A percentile compares a stretch with the other conserved stretches of the same genome.
Conservation (phyloP, 2,888 invertebrate species). For the Sericinus montela region DNA sequence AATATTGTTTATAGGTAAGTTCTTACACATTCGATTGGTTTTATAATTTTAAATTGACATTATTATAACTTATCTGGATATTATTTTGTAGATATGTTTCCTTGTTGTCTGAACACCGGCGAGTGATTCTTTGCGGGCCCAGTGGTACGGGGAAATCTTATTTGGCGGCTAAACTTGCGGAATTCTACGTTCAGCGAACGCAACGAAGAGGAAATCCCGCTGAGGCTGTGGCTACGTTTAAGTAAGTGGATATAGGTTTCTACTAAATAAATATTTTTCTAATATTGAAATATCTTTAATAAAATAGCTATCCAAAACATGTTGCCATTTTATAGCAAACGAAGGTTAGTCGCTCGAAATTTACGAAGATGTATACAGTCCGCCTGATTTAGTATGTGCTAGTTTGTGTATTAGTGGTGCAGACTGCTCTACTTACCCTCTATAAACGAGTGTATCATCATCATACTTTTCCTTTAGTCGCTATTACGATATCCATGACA, state of each 20-base stretch:
- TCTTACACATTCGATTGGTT: neutral
- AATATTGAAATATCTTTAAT: too few species aligned
- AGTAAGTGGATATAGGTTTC: constrained; percentile 75
- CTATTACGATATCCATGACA: too few species aligned
- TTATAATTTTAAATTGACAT: neutral
- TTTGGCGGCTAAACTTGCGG: constrained; percentile 95
- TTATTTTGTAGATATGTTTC: constrained; percentile 82
- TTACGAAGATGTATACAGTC: too few species aligned
- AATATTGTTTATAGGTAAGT: constrained; percentile 93
- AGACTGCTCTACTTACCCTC: too few species aligned
- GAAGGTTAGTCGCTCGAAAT: too few species aligned
- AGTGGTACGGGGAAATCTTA: constrained; percentile 98
- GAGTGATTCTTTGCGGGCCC: constrained; percentile 97
- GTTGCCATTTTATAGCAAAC: too few species aligned
- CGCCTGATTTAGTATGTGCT: too few species aligned
- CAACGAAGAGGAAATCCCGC: constrained; percentile 89
- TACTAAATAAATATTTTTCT: too few species aligned
- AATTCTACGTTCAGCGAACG: constrained; percentile 92
- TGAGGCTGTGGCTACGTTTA: constrained; percentile 96
- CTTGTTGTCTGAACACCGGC: constrained; percentile 93
- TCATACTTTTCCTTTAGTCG: too few species aligned
- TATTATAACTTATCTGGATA: constrained; percentile 9
- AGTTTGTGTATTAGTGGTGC: too few species aligned
- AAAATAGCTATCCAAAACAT: too few species aligned
- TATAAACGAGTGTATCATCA: too few species aligned